A percentile compares a stretch with the other conserved stretches of the same genome.
Evolutionary conservation across 2,888 invertebrate genomes (phyloP).

Genomic region (Papilio protenor): DNA sequence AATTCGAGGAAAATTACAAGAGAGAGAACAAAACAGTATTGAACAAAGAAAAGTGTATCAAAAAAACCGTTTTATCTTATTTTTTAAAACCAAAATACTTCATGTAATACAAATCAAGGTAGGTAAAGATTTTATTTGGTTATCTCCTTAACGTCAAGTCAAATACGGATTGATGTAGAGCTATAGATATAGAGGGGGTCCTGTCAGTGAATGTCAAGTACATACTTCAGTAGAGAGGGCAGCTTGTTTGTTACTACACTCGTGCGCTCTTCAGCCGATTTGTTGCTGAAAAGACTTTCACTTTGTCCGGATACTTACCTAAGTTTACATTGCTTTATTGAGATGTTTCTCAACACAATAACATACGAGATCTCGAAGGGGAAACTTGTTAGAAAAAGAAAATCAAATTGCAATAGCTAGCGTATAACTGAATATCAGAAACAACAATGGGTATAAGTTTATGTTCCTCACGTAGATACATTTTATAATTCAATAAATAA

Average conservation of each 20-base stretch:
- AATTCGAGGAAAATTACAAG: not conserved
- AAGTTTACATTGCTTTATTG: constrained; percentile 23
- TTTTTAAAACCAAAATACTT: not conserved
- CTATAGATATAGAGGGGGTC: not conserved
- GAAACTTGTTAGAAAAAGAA: too few species aligned
- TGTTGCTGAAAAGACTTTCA: constrained; percentile 7
- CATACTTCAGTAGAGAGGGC: not conserved
- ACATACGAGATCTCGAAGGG: not conserved
- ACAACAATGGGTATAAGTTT: not conserved
- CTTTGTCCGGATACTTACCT: not conserved
- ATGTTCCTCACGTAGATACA: not conserved
- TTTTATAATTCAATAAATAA: constrained; percentile 4
- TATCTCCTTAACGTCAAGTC: not conserved
- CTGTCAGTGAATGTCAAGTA: constrained; percentile 17
- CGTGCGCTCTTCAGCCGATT: constrained; percentile 2
- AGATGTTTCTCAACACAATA: not conserved
- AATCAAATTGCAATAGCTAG: too few species aligned
- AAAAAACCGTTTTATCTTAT: not conserved
- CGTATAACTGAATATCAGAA: not conserved
- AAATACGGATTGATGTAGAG: constrained; percentile 4
- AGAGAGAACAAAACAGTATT: not conserved
- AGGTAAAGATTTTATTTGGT: not conserved
- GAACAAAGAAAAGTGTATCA: not conserved
- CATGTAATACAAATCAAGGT: not conserved
- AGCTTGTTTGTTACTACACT: constrained; percentile 17